Conservation (phyloP, 2,888 invertebrate species). For the Halictus ligatus region DNA sequence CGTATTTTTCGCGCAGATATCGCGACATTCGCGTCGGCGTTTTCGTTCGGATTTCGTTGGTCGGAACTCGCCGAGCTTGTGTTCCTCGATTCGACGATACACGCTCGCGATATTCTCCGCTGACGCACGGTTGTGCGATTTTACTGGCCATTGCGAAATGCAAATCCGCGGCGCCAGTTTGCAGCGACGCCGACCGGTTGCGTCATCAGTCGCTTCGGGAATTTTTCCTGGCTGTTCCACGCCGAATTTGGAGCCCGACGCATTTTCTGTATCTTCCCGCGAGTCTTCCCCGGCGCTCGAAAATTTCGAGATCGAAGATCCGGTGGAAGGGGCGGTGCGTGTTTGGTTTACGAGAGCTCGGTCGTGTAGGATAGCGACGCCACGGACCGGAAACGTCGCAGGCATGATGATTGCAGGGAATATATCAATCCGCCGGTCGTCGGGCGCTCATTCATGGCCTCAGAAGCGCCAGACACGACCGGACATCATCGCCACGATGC, state of each 20-base stretch:
- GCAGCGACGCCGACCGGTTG: constrained; percentile 25
- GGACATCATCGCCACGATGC: constrained; percentile 37
- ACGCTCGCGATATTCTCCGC: not conserved
- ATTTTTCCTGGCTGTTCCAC: constrained; percentile 3
- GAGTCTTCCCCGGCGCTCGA: not conserved
- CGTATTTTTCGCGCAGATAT: not conserved
- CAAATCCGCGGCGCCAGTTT: constrained; percentile 62
- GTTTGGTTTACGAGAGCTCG: not conserved
- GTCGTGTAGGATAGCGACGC: constrained; percentile 32
- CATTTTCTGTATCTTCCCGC: not conserved
- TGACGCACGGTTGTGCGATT: constrained; percentile 32
- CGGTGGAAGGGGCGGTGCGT: not conserved
- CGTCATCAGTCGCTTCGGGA: constrained; percentile 42
- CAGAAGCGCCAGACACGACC: constrained; percentile 51
- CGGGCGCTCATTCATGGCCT: constrained; percentile 47
- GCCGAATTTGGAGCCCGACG: constrained; percentile 3
- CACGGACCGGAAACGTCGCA: constrained; percentile 45
- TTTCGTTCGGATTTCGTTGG: not conserved
- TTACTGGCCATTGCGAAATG: constrained; percentile 55
- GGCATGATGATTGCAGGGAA: constrained; percentile 48
- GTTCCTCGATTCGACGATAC: constrained; percentile 26
- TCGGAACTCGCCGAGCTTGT: not conserved
- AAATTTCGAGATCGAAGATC: not conserved
- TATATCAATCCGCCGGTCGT: constrained; percentile 51
- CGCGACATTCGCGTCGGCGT: not conserved